Percentiles rank a stretch among this genome's conserved stretches.
Conservation (phyloP, 2,113 vertebrate species). For the Laticauda laticaudata region DNA sequence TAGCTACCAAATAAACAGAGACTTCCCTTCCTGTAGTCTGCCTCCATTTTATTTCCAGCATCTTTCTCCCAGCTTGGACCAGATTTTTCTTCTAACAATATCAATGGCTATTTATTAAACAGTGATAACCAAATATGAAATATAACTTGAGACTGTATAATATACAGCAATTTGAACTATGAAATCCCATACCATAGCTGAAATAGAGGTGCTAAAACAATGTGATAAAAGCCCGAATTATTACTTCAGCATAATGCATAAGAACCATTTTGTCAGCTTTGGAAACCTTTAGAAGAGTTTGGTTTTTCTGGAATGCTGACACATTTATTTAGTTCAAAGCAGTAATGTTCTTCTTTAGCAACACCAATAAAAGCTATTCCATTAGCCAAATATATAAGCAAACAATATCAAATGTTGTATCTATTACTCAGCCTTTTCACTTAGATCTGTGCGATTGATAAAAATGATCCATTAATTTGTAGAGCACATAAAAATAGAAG, state of each 20-base stretch:
- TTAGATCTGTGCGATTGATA: neutral
- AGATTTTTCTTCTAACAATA: too few species aligned
- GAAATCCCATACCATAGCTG: neutral
- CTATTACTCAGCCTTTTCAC: neutral
- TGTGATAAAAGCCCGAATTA: constrained; percentile 7
- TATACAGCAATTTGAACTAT: neutral
- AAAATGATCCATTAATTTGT: neutral
- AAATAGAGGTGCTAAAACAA: neutral
- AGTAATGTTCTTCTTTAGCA: neutral
- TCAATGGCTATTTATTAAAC: constrained; percentile 8
- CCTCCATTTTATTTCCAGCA: too few species aligned
- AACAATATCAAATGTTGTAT: constrained; percentile 1
- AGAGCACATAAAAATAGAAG: neutral
- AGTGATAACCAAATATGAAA: constrained; percentile 5
- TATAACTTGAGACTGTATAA: neutral
- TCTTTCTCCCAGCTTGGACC: too few species aligned
- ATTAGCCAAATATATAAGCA: neutral
- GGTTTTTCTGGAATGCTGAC: too few species aligned
- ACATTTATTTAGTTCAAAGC: constrained; percentile 13
- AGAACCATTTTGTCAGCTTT: neutral
- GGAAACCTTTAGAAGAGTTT: too few species aligned
- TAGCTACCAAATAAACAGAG: too few species aligned
- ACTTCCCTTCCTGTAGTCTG: too few species aligned
- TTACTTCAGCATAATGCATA: constrained; percentile 16
- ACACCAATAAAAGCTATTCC: neutral